These are phyloP conservation scores for Papilio elwesi DNA, from an alignment of 2,888 invertebrate genomes.

Conservation along the genomic window DNA sequence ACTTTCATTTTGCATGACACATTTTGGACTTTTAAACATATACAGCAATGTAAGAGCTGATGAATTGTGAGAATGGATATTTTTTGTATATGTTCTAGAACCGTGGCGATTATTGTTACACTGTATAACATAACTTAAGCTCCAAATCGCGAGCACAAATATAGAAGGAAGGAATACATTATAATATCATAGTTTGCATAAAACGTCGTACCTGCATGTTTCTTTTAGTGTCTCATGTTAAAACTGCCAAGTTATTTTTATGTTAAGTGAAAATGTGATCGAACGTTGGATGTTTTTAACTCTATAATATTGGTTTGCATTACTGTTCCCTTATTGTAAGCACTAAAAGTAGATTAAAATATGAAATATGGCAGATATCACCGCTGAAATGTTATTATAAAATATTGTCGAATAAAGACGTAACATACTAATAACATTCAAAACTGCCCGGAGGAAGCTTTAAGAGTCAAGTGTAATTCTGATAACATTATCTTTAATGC, in stretches of 20 bases:
- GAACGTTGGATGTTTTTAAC: neutral
- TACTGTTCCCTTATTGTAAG: neutral
- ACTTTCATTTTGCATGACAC: too few species aligned
- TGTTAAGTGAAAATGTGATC: neutral
- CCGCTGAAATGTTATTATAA: conserved; percentile 7
- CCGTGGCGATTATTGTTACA: too few species aligned
- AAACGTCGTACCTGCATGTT: too few species aligned
- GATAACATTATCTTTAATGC: conserved; percentile 72
- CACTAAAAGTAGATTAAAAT: neutral
- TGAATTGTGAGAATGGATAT: too few species aligned
- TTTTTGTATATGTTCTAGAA: too few species aligned
- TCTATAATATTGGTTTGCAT: neutral
- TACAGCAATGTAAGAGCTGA: too few species aligned
- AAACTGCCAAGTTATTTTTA: neutral
- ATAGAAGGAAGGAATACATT: too few species aligned
- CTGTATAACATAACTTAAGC: too few species aligned
- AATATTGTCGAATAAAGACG: conserved; percentile 32
- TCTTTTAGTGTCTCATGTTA: too few species aligned
- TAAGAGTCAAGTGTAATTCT: conserved; percentile 72
- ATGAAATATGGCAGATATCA: neutral
- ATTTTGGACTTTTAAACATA: too few species aligned
- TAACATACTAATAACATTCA: conserved; percentile 22
- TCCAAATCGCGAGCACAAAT: too few species aligned
- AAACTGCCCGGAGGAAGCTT: conserved; percentile 38
- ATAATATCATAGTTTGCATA: too few species aligned